Base-by-base conservation (phyloP, 92 coral and sea anemone species). In the Siderastrea siderea region DNA sequence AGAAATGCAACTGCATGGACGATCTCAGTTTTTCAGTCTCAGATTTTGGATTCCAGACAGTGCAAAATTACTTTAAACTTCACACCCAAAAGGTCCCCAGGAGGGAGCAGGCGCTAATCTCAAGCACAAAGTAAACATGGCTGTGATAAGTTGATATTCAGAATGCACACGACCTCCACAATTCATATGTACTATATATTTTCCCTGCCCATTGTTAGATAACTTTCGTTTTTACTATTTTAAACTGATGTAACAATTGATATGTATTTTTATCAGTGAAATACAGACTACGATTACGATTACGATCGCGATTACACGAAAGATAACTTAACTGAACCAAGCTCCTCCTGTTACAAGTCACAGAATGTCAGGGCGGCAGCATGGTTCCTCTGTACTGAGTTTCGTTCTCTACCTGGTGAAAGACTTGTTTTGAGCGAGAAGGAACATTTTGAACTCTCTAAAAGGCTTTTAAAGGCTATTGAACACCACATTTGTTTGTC, bases 51-150 rank as follows among this genome's bases (percentile, higher is more conserved):
- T 90, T n/a, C 52, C 1, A 10, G 4, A 80, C 87, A 7, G 77
- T 87, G 6, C 68, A 84, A 3, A 88, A 92, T 57, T 92, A 68
- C 68, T 88, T 55, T 89, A 89, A 53, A 90, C 91, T 0, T 93
- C 91, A 5, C 96, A 86, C 38, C 90, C 93, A 5, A 83, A 90
- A 66, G 96, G 96, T 6, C 96, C 91, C 0, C 93, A 90, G 69
- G 96, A 90, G 82, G 96, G 93, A 43, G 96, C 93, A 7, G 96
- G 96, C 26, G 96, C 93, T 2, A 93, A 92, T 54, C 53, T 92
- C 4, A 92, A 85, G n/a, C n/a, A n/a, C 15, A 60, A 60, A 60
- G 65, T 11, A 11, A 17, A 60, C 15, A 60, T 60, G 65, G 65
- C 65, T 11, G 65, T 60, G 15, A 60, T 60, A 60, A 11, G 65